Conservation (phyloP, 2,113 vertebrate genomes). For the Phainopepla nitens region DNA sequence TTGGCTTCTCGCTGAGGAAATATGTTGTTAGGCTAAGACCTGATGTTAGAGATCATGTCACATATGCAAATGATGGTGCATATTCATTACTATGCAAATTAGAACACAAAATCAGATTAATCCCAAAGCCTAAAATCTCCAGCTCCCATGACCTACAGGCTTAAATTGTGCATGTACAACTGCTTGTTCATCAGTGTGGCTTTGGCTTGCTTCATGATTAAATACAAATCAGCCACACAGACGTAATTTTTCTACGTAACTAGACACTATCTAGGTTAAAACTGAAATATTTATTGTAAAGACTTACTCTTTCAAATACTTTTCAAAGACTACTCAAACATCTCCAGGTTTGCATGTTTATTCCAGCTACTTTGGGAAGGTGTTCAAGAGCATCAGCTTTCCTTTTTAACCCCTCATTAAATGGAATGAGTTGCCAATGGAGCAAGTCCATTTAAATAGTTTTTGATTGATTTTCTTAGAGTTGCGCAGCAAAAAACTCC, state of each 20-base stretch:
- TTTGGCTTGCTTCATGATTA: background rate
- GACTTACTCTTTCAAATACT: background rate
- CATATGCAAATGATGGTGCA: background rate
- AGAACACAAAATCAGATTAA: conserved; percentile 5
- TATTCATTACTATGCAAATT: conserved; percentile 17
- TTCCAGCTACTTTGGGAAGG: background rate
- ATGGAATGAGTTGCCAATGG: background rate
- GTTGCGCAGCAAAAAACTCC: background rate
- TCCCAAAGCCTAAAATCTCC: background rate
- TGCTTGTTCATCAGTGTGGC: background rate
- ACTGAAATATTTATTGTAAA: background rate
- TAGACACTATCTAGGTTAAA: background rate
- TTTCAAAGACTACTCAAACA: background rate
- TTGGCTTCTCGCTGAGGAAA: background rate
- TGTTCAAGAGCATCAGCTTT: background rate
- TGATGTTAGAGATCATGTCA: background rate
- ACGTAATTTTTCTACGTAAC: background rate
- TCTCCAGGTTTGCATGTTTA: background rate
- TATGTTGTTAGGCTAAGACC: background rate
- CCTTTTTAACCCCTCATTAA: background rate
- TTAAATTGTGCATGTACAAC: background rate
- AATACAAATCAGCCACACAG: background rate
- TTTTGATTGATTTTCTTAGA: background rate
- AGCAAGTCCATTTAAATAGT: background rate
- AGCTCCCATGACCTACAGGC: background rate